Conservation (phyloP, 1,140 invertebrate genomes). For the Drosophila mayri region DNA sequence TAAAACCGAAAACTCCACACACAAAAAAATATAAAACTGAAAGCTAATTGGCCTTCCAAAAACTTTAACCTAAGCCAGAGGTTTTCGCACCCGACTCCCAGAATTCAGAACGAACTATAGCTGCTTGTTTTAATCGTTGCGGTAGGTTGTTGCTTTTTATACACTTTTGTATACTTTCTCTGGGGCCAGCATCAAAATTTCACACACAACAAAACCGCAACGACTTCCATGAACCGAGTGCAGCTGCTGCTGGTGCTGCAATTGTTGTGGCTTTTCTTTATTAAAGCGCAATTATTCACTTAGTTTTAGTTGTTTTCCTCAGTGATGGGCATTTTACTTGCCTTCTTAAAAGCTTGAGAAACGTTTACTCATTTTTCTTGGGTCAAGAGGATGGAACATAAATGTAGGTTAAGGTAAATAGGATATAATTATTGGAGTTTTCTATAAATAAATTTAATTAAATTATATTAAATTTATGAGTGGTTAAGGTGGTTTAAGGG, state of each 20-base stretch:
- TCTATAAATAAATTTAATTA: background rate
- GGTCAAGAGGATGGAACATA: too few relatives aligned
- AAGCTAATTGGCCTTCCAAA: slow-evolving; percentile 52
- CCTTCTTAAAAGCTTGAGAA: background rate
- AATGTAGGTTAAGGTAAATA: background rate
- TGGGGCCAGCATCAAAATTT: slow-evolving; percentile 53
- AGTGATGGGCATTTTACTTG: background rate
- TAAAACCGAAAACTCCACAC: background rate
- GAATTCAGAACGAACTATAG: slow-evolving; percentile 42
- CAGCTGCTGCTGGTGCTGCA: slow-evolving; percentile 28
- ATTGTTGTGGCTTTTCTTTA: slow-evolving; percentile 61
- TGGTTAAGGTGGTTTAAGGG: background rate
- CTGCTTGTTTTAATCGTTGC: slow-evolving; percentile 16
- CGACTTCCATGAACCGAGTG: slow-evolving; percentile 22
- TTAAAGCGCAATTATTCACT: slow-evolving; percentile 72
- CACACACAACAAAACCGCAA: slow-evolving; percentile 55
- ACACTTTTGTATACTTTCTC: slow-evolving; percentile 62
- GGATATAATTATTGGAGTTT: background rate
- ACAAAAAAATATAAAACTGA: slow-evolving; percentile 47
- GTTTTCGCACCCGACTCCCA: slow-evolving; percentile 34
- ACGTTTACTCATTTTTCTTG: background rate
- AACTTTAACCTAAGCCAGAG: slow-evolving; percentile 42
- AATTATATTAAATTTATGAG: background rate
- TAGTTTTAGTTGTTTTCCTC: slow-evolving; percentile 36
- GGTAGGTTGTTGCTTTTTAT: slow-evolving; percentile 42